These are phyloP conservation scores for Trichomalopsis sarcophagae DNA, from an alignment of 1,140 invertebrate species.

Conservation along the genomic window DNA sequence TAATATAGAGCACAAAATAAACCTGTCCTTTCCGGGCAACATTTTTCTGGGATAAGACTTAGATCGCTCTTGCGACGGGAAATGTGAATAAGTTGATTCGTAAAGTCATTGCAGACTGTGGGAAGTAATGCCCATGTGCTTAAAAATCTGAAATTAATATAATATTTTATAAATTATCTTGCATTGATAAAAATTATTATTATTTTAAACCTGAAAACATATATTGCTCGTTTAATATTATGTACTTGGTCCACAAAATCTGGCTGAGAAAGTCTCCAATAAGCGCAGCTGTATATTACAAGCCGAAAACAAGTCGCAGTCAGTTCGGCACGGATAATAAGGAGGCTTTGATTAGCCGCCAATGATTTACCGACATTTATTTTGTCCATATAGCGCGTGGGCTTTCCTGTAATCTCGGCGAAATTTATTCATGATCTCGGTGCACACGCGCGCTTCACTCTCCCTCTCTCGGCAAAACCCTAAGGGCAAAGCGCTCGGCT, in stretches of 20 bases:
- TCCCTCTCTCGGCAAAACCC: not conserved
- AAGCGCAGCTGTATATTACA: slow-evolving; percentile 37
- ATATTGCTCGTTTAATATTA: too few relatives aligned
- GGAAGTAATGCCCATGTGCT: too few relatives aligned
- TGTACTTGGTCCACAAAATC: not conserved
- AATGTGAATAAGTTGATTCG: too few relatives aligned
- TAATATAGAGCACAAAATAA: slow-evolving; percentile 12
- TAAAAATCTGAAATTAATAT: too few relatives aligned
- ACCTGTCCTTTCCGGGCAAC: not conserved
- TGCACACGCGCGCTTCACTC: not conserved
- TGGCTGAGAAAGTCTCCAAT: slow-evolving; percentile 36
- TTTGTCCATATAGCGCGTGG: slow-evolving; percentile 33
- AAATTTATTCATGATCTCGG: slow-evolving; percentile 49
- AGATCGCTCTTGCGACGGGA: too few relatives aligned
- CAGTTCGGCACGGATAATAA: slow-evolving; percentile 25
- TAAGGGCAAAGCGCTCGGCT: not conserved
- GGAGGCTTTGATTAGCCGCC: slow-evolving; percentile 43
- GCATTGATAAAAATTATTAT: too few relatives aligned
- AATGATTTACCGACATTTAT: slow-evolving; percentile 50
- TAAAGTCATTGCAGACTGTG: too few relatives aligned
- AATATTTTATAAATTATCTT: too few relatives aligned
- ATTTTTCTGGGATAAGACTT: not conserved
- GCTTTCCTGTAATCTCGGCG: slow-evolving; percentile 44
- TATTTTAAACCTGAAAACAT: too few relatives aligned
- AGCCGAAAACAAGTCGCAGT: slow-evolving; percentile 22